A percentile compares a stretch with the other conserved stretches of the same genome.
Evolutionary conservation across 2,888 invertebrate species (phyloP).

Genomic region (Eilema sororculum): DNA sequence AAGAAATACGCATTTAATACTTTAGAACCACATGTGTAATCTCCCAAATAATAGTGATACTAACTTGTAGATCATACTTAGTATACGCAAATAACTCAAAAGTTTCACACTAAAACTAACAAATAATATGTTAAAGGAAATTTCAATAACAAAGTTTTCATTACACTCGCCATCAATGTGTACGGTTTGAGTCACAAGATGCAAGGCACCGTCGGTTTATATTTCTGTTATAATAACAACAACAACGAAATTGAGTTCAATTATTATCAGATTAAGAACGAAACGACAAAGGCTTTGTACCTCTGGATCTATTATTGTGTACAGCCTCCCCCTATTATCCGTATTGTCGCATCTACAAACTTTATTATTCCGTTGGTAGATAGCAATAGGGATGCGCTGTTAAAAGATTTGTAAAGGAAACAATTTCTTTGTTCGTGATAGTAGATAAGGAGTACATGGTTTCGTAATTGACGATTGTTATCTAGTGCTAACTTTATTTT

Average conservation of each 20-base stretch:
- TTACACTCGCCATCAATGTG: conserved; percentile 51
- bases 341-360: conserved; percentile 52
- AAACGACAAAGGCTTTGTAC: conserved; percentile 59
- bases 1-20: neutral
- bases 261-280: conserved; percentile 67
- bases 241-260: conserved; percentile 67
- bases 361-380: conserved; percentile 48
- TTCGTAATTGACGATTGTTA: conserved; percentile 43
- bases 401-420: conserved; percentile 43
- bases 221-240: conserved; percentile 61
- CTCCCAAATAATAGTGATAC: neutral
- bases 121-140: conserved; percentile 41
- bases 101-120: conserved; percentile 30
- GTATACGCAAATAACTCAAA: conserved; percentile 22
- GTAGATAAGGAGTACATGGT: conserved; percentile 25
- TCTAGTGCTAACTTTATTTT: conserved; percentile 50
- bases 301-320: conserved; percentile 54
- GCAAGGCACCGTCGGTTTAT: conserved; percentile 43
- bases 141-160: conserved; percentile 49
- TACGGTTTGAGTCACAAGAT: conserved; percentile 40
- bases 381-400: conserved; percentile 39
- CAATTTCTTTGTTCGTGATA: conserved; percentile 34
- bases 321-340: conserved; percentile 50
- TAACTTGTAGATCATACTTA: conserved; percentile 3
- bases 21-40: neutral